Percentiles rank a stretch among this genome's conserved stretches.
These are phyloP conservation scores for Eurois occulta DNA, from an alignment of 2,888 invertebrate genomes.

Conservation along the genomic window DNA sequence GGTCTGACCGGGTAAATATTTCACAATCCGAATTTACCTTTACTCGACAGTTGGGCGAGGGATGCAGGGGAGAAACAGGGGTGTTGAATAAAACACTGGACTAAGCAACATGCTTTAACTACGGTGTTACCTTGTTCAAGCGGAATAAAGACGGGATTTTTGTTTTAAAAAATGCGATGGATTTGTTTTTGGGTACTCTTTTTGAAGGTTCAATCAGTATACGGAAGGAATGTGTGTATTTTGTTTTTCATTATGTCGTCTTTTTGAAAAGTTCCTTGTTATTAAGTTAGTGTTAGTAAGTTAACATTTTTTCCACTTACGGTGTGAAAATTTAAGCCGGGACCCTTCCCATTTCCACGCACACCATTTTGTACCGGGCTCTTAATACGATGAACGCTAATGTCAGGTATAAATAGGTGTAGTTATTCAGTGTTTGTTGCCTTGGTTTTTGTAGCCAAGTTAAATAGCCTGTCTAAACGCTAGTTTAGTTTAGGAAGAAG, in stretches of 20 bases:
- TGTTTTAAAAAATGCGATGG: not conserved
- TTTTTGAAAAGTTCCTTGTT: not conserved
- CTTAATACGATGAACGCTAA: conserved; percentile 47
- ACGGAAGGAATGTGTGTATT: not conserved
- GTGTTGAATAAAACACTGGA: conserved; percentile 74
- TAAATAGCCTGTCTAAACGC: not conserved
- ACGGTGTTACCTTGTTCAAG: conserved; percentile 43
- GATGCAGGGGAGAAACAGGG: conserved; percentile 39
- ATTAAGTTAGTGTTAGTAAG: not conserved
- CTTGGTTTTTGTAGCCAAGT: not conserved
- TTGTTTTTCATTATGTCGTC: not conserved
- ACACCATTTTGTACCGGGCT: conserved; percentile 29
- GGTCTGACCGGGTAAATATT: conserved; percentile 30
- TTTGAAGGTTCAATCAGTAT: not conserved
- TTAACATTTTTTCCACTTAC: conserved; percentile 65
- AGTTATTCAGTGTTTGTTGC: conserved; percentile 35
- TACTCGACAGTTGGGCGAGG: conserved; percentile 57
- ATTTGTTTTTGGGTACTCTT: not conserved
- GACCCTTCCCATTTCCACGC: conserved; percentile 30
- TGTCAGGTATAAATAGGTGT: conserved; percentile 36
- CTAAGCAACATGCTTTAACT: conserved; percentile 67
- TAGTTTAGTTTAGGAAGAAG: not conserved
- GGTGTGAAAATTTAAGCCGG: conserved; percentile 56
- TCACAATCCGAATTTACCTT: conserved; percentile 62
- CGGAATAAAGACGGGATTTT: not conserved